A percentile compares a stretch with the other conserved stretches of the same genome.
phyloP scores from a whole-genome alignment of 2,888 invertebrate species.

The Camptogramma bilineatum region DNA sequence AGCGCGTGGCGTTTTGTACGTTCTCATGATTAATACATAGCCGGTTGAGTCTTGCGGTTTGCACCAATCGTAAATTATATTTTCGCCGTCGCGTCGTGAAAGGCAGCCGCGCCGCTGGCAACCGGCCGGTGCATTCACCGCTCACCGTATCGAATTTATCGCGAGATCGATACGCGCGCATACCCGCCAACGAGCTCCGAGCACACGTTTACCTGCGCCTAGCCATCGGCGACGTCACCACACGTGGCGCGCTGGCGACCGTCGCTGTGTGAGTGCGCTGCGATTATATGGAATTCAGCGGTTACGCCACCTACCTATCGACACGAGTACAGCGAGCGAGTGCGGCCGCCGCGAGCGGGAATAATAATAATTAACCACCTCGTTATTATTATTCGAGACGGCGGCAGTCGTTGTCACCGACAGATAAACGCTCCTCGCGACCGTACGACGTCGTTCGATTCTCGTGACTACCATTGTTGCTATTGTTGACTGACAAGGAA shows the following conservation, averaged over 20 bases:
- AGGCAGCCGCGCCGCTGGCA: conserved; percentile 65
- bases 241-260: conserved; percentile 67
- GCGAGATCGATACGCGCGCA: conserved; percentile 73
- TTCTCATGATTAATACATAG: conserved; percentile 42
- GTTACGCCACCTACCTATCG: conserved; percentile 73
- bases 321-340: conserved; percentile 51
- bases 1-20: conserved; percentile 40
- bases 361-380: conserved; percentile 77
- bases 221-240: conserved; percentile 67
- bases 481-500: conserved; percentile 59
- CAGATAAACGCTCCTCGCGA: conserved; percentile 66
- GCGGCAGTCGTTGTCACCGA: conserved; percentile 63
- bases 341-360: conserved; percentile 62
- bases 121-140: conserved; percentile 77
- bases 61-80: conserved; percentile 69
- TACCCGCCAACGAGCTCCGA: conserved; percentile 59
- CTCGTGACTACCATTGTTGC: conserved; percentile 54
- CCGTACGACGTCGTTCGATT: conserved; percentile 57
- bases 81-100: conserved; percentile 73
- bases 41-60: conserved; percentile 50
- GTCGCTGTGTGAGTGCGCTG: conserved; percentile 59
- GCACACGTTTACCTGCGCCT: conserved; percentile 62
- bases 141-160: conserved; percentile 79
- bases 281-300: conserved; percentile 74
- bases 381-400: conserved; percentile 72